Base-by-base conservation (phyloP, 1,140 invertebrate species). In the Drosophila repletoides region DNA sequence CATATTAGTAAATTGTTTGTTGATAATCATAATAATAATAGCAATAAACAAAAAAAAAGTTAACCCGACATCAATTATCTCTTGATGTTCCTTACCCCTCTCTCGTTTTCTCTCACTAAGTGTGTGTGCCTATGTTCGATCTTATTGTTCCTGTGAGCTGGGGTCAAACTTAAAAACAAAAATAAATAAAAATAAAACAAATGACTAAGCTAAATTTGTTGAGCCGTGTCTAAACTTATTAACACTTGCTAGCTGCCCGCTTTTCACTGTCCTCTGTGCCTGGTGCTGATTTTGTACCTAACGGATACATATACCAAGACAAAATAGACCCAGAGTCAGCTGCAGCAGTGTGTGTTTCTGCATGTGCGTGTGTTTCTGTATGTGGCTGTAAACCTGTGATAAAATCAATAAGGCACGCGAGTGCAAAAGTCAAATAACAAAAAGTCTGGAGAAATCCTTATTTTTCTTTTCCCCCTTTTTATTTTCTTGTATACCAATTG, bases 271-370 rank as follows among this genome's bases (percentile, higher is more conserved):
- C n/a, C n/a, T n/a, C n/a, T n/a, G n/a, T n/a, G n/a, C n/a, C n/a
- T n/a, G n/a, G 40, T 66, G 56, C 49, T 45, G 24, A 63, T 28
- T 34, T 63, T 48, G 26, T 59, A 53, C 61, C 49, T 45, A 45
- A 84, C 77, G 66, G 53, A 83, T 53, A 68, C 64, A 67, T 36
- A 65, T 58, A 38, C 61, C 65, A 46, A 38, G 15, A 5, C 15
- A 26, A 7, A 56, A n/a, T 21, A 52, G 29, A 7, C 40, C 17
- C 49, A 74, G 76, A 31, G 24, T 22, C 14, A 63, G 19, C 34
- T 41, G 36, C 12, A 40, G 46, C 55, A 74, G 77, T 73, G 79
- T 84, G 80, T 86, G 74, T 84, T 84, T 36, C 51, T 45, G 45
- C 17, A 31, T 45, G 26, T 46, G 58, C 28, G 43, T 19, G 10